Evolutionary conservation across 2,888 invertebrate genomes (phyloP).

Genomic region (Drosophila mayaguana): DNA sequence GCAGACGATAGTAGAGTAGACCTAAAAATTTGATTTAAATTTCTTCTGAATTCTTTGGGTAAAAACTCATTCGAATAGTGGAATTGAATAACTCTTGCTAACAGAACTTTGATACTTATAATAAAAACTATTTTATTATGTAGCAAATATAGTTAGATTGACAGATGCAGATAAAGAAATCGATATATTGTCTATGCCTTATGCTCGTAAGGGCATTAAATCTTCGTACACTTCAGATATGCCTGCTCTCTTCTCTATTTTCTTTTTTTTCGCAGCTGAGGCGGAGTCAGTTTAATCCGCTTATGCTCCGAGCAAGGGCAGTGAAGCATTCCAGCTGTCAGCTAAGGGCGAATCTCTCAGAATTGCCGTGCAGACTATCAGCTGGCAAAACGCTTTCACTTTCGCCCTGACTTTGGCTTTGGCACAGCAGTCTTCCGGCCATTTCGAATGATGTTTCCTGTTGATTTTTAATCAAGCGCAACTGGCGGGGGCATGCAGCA

Average conservation of each 20-base stretch:
- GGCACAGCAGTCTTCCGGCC: slow-evolving; percentile 35
- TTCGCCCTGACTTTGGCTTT: not conserved
- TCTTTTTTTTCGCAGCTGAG: slow-evolving; percentile 24
- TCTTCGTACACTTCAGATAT: not conserved
- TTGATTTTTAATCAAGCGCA: slow-evolving; percentile 71
- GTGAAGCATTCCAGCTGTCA: slow-evolving; percentile 40
- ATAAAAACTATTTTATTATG: too few relatives aligned
- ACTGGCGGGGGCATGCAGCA: slow-evolving; percentile 29
- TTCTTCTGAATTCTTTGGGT: too few relatives aligned
- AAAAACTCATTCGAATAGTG: too few relatives aligned
- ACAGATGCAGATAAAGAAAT: too few relatives aligned
- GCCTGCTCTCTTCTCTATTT: not conserved
- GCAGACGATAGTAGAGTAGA: too few relatives aligned
- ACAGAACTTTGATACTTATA: too few relatives aligned
- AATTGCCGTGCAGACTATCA: slow-evolving; percentile 18
- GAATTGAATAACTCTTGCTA: too few relatives aligned
- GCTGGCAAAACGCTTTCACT: slow-evolving; percentile 19
- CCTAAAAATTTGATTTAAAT: too few relatives aligned
- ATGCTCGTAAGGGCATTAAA: not conserved
- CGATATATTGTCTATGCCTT: too few relatives aligned
- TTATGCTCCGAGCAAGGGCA: slow-evolving; percentile 39
- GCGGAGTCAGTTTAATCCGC: slow-evolving; percentile 63
- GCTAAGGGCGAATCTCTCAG: slow-evolving; percentile 14
- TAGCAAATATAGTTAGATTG: too few relatives aligned
- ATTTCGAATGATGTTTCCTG: slow-evolving; percentile 36